Percentiles rank a stretch among this genome's conserved stretches.
These are phyloP conservation scores for Alsophila aescularia DNA, from an alignment of 2,888 invertebrate species.

Conservation along the genomic window DNA sequence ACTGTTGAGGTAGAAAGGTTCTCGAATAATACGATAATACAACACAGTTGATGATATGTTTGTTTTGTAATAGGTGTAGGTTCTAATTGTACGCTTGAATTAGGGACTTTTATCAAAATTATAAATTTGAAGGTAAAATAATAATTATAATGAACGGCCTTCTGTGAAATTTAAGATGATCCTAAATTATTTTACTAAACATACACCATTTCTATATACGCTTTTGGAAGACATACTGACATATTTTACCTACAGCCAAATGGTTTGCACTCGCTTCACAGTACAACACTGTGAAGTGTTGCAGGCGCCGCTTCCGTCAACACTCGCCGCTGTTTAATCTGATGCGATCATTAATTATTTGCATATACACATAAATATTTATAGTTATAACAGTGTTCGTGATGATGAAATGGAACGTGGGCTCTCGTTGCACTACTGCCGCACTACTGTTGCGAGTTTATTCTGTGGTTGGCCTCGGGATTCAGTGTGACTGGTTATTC, in stretches of 20 bases:
- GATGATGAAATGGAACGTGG: neutral
- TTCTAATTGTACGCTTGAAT: too few species aligned
- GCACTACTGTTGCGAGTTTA: neutral
- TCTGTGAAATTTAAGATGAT: too few species aligned
- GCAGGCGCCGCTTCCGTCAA: conserved; percentile 40
- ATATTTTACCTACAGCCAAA: neutral
- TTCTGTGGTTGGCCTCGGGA: neutral
- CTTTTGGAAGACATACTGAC: too few species aligned
- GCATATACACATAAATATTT: conserved; percentile 39
- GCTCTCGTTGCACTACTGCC: neutral
- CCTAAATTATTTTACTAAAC: too few species aligned
- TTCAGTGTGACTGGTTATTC: neutral
- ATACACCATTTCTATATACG: neutral
- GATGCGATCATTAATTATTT: conserved; percentile 56
- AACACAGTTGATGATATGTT: too few species aligned
- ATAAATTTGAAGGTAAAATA: too few species aligned
- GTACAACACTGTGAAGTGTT: conserved; percentile 3
- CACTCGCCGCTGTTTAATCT: conserved; percentile 49
- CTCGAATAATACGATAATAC: too few species aligned
- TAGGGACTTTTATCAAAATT: too few species aligned
- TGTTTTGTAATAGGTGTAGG: too few species aligned
- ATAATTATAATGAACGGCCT: too few species aligned
- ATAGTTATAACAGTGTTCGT: conserved; percentile 33
- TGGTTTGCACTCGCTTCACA: neutral
- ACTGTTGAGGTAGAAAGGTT: too few species aligned